Evolutionary conservation across 30 jellyfish, hydroid and myxozoan species (phyloP), one percentile per base, ranked within the genome.

Genomic region (Aurelia sp.): DNA sequence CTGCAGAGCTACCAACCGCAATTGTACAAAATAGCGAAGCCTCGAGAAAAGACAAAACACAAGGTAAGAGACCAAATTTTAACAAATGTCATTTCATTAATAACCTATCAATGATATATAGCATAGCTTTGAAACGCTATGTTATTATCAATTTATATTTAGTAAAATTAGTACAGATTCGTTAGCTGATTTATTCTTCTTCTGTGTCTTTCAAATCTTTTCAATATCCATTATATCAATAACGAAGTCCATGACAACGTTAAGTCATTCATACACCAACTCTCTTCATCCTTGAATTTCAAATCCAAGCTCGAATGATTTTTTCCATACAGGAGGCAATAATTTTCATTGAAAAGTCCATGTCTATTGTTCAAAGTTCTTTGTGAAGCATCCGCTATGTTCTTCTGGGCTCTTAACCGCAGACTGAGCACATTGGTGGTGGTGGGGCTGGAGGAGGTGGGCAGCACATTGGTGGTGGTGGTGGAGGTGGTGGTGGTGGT

Each of bases 391-490:
- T 81, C 74, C 21, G 48, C 82, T 74, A 74, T 84, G 70, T n/a
- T 73, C 87, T 44, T 61, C 81, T 9, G 48, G 21, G 48, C 87
- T 9, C 44, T 84, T 84, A 71, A 73, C 93, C 93, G 82, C 93
- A 84, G 81, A 87, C 87, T 61, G 91, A 86, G 86, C 90, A 76
- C 88, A 84, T 79, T 81, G 97, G 97, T 90, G 97, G 97, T 57
- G 97, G 97, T 74, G 98, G 98, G 22, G 98, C 96, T 66, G 98
- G 98, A 18, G 96, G 96, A 22, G 98, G 98, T 64, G 95, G 95
- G 89, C 89, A 74, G 89, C 95, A 86, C 72, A 76, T 53, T 86
- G 95, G 98, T 85, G 86, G 95, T 89, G 84, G 96, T 72, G 98
- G 96, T 22, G 90, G 87, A 74, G 91, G 94, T 24, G 98, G 95